Evolutionary conservation across 2,113 vertebrate species (phyloP), one percentile per base, ranked within the genome.

Genomic region (Pongo pygmaeus): DNA sequence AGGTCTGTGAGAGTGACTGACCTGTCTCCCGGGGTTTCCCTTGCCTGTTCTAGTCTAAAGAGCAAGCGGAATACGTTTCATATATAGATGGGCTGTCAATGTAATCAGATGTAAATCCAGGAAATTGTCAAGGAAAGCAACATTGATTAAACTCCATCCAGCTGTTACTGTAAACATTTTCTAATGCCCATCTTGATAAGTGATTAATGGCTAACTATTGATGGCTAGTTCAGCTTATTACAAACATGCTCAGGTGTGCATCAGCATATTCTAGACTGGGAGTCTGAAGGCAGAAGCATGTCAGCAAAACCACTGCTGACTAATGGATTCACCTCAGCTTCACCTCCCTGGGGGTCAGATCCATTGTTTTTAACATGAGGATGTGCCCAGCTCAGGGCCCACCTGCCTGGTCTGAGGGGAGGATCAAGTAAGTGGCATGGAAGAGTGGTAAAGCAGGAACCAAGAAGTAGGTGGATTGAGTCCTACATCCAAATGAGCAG

Each of bases 181-280:
- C 38, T 77, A 94, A 96, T 96, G 97, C 91, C 96, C 25, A 25
- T 48, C 78, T 80, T 94, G 84, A 93, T 85, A 86, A 93, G 80
- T 6, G 57, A 97, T 96, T 59, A 98, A 98, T 98, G 13, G 22
- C 69, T 8, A 4, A 43, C 61, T 38, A 59, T 13, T 48, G 52
- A 18, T 1, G 12, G 17, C 59, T n/a, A 77, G 43, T 61, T 81
- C 40, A 14, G 52, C 25, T 57, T 25, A 43, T 25, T 61, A 59
- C 48, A 61, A 43, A 50, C 38, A 40, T 13, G 27, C 32, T 57
- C 35, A 27, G 17, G 17, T 4, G 57, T 11, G 16, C 5, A 22
- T 22, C 5, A 6, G 32, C n/a, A 23, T 14, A 22, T 50, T 46
- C 94, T 14, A 50, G 9, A 30, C 14, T 23, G 0, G 10, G 70